phyloP scores from a whole-genome alignment of 92 coral and sea anemone genomes.

The Chrysogorgia sp. region DNA sequence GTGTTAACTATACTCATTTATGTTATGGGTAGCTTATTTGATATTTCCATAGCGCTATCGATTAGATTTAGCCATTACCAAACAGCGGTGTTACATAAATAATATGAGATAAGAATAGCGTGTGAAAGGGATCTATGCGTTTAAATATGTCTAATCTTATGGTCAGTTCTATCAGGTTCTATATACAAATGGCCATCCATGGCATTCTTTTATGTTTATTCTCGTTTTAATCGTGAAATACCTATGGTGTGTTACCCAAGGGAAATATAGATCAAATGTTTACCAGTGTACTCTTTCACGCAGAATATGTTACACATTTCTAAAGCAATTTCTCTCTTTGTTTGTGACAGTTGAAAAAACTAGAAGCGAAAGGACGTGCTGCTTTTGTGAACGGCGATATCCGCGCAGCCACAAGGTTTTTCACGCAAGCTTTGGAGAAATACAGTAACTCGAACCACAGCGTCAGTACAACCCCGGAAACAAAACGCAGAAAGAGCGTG shows the following conservation, averaged over 20 bases:
- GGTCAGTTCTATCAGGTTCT: too few species aligned
- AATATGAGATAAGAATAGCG: too few species aligned
- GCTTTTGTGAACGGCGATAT: conserved; percentile 59
- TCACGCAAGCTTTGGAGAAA: conserved; percentile 57
- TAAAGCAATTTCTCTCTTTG: background rate
- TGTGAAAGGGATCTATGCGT: too few species aligned
- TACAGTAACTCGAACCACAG: background rate
- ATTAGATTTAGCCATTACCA: background rate
- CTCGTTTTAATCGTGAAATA: conserved; percentile 3
- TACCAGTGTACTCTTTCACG: background rate
- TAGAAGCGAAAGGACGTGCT: conserved; percentile 53
- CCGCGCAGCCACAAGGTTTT: conserved; percentile 52
- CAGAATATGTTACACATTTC: background rate
- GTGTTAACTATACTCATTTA: background rate
- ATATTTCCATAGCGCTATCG: background rate
- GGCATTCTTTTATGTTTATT: conserved; percentile 15
- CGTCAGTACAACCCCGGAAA: background rate
- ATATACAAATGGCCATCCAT: too few species aligned
- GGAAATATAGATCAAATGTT: background rate
- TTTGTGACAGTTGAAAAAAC: conserved; percentile 40
- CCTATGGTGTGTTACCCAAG: conserved; percentile 4
- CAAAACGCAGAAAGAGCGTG: background rate
- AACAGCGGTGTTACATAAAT: too few species aligned
- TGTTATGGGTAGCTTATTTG: too few species aligned
- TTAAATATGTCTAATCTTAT: too few species aligned